phyloP scores from a whole-genome alignment of 1,140 invertebrate species.

The Polypedilum pembai region DNA sequence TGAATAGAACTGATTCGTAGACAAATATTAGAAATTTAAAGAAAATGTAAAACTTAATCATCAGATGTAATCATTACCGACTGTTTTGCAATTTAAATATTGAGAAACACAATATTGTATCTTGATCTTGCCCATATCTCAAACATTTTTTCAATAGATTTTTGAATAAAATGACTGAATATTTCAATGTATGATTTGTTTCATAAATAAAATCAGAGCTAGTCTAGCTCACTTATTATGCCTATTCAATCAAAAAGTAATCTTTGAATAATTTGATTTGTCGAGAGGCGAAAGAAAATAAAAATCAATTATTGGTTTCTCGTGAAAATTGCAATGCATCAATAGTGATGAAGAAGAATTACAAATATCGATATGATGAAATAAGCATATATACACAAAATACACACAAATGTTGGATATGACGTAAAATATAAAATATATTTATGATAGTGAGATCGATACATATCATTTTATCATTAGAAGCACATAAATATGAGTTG shows the following conservation, averaged over 20 bases:
- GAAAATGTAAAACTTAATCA: neutral
- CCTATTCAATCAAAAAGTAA: no score
- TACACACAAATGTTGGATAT: no score
- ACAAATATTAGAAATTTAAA: neutral
- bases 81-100: neutral
- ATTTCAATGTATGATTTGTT: neutral
- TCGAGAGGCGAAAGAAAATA: no score
- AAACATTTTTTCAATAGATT: neutral
- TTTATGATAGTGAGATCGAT: neutral
- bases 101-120: neutral
- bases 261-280: no score
- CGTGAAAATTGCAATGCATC: no score
- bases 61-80: neutral
- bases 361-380: no score
- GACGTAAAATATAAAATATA: neutral
- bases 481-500: slow-evolving; percentile 1
- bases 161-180: neutral
- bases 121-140: no score
- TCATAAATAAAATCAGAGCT: neutral
- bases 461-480: slow-evolving; percentile 10
- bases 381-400: no score
- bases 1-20: slow-evolving; percentile 5
- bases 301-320: no score
- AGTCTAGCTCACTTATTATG: no score
- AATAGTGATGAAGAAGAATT: no score